Base-by-base conservation (phyloP, 1,140 invertebrate species). In the Drosophila murphyi region DNA sequence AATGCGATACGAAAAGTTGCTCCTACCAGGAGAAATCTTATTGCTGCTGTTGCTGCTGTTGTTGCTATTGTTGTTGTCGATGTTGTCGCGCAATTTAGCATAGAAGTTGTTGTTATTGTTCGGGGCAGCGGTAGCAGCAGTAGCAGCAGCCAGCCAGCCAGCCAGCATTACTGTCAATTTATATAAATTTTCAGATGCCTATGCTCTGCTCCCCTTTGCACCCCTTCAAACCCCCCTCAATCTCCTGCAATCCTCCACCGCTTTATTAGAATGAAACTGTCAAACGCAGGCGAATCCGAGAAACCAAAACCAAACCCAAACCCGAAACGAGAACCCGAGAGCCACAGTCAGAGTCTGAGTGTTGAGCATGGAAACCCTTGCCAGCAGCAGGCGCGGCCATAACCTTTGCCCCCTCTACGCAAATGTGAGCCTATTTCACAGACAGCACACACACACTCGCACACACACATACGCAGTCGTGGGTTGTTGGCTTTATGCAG, bases 81-180 rank as follows among this genome's bases (percentile, higher is more conserved):
- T 69, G 34, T 61, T 74, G 72, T 79, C 83, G 81, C 86, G 63
- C 73, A 80, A 87, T 87, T 87, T 82, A 54, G 69, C 80, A 77
- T 63, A 69, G 64, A 67, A 62, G 39, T 73, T 77, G 68, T 68
- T 79, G 80, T 82, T 76, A 55, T 68, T 69, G 64, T 56, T 52
- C 50, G 51, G 43, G 45, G 62, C 54, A 76, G 74, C 64, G 45
- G 52, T 34, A 32, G 34, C 51, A 45, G 28, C 20, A 57, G 43
- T 47, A n/a, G n/a, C n/a, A n/a, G n/a, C 60, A 8, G 7, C 52
- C 67, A 69, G 81, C 10, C 39, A 43, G 39, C 39, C 80, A 72
- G 64, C 55, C 80, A 83, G 83, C 83, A 87, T 88, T 87, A 88
- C 82, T 81, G 83, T 86, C 83, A 88, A 88, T 88, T 88, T 88